Percentiles rank a stretch among this genome's conserved stretches.
These are phyloP conservation scores for Leptopilina drosophilae DNA, from an alignment of 2,888 invertebrate species.

Conservation along the genomic window DNA sequence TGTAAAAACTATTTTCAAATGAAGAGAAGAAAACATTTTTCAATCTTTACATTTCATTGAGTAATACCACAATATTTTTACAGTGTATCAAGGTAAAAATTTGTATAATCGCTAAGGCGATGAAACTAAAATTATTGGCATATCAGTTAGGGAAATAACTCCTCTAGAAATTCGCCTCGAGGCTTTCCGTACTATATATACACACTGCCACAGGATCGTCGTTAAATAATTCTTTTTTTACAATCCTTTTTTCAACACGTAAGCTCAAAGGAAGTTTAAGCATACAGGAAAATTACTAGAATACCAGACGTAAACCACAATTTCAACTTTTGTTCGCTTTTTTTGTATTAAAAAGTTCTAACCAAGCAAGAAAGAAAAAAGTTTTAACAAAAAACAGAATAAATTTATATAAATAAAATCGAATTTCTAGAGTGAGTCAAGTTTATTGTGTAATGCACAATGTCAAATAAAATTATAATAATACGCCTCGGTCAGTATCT, in stretches of 20 bases:
- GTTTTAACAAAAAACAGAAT: neutral
- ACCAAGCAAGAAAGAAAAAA: too few relatives aligned
- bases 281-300: constrained; percentile 17
- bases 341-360: neutral
- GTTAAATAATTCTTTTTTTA: neutral
- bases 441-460: constrained; percentile 50
- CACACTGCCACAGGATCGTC: constrained; percentile 2
- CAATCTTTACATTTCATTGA: too few relatives aligned
- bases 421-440: constrained; percentile 64
- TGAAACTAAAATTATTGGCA: constrained; percentile 57
- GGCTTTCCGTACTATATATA: constrained; percentile 9
- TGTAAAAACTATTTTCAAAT: too few relatives aligned
- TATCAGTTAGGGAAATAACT: constrained; percentile 56
- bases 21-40: too few relatives aligned
- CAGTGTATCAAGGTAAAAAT: neutral
- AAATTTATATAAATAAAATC: constrained; percentile 22
- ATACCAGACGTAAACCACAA: constrained; percentile 9
- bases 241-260: constrained; percentile 5
- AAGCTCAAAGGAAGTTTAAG: constrained; percentile 20
- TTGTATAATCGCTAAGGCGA: constrained; percentile 50
- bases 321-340: neutral
- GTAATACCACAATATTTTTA: too few relatives aligned
- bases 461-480: constrained; percentile 43
- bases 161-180: constrained; percentile 47
- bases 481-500: constrained; percentile 51